phyloP scores from a whole-genome alignment of 1,140 invertebrate genomes.

The Helicoverpa zea region DNA sequence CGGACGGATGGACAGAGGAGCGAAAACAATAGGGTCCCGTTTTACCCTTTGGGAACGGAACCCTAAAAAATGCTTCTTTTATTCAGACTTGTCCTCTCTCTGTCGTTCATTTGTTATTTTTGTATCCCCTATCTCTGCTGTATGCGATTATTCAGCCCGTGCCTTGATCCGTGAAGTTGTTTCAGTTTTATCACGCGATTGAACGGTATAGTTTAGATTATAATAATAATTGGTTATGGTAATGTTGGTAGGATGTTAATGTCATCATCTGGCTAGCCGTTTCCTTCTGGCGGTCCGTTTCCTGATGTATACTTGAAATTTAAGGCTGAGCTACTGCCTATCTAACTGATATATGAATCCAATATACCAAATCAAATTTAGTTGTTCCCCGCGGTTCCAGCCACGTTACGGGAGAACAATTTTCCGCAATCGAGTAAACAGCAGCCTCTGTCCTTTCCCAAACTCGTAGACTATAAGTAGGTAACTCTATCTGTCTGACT shows the following conservation, averaged over 20 bases:
- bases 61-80: slow-evolving; percentile 11
- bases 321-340: too few relatives aligned
- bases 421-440: too few relatives aligned
- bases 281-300: background rate
- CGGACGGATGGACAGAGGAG: too few relatives aligned
- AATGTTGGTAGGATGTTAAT: background rate
- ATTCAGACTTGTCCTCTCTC: slow-evolving; percentile 38
- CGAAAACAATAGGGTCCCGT: too few relatives aligned
- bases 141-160: background rate
- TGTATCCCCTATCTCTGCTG: background rate
- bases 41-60: background rate
- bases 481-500: too few relatives aligned
- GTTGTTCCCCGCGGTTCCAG: too few relatives aligned
- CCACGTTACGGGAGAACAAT: too few relatives aligned
- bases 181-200: slow-evolving; percentile 34
- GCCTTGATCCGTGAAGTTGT: slow-evolving; percentile 38
- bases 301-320: background rate
- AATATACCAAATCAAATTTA: too few relatives aligned
- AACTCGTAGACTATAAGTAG: too few relatives aligned
- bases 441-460: too few relatives aligned
- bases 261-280: background rate
- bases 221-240: slow-evolving; percentile 6
- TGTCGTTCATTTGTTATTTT: background rate
- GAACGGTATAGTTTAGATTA: background rate
- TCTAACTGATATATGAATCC: too few relatives aligned